Percentiles rank a stretch among this genome's conserved stretches.
These are phyloP conservation scores for Panthera leo DNA, from an alignment of 2,113 vertebrate genomes.

Conservation along the genomic window DNA sequence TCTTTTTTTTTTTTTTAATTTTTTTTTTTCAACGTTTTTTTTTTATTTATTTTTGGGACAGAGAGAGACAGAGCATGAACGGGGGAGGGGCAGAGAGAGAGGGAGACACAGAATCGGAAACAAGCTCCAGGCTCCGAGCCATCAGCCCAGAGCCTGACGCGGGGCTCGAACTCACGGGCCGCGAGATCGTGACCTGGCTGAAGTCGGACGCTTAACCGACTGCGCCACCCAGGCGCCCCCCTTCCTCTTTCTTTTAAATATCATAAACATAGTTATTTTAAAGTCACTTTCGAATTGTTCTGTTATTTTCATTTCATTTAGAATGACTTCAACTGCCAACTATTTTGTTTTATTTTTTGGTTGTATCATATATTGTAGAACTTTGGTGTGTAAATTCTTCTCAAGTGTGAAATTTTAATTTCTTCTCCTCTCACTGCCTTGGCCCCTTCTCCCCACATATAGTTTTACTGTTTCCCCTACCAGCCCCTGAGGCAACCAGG, in stretches of 20 bases:
- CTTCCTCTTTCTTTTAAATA: background rate
- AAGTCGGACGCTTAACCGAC: no score
- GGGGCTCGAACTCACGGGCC: no score
- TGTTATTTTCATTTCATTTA: conserved; percentile 23
- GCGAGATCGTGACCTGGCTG: no score
- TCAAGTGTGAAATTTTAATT: background rate
- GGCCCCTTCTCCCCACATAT: background rate
- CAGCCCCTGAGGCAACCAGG: background rate
- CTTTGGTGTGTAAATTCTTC: background rate
- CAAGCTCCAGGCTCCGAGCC: no score
- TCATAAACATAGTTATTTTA: background rate
- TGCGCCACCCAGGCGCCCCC: no score
- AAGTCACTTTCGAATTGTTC: background rate
- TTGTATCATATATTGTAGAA: background rate
- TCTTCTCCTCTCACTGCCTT: background rate
- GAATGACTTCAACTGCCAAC: background rate
- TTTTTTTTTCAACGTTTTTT: no score
- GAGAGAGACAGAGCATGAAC: no score
- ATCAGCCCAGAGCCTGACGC: no score
- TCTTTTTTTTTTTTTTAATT: background rate
- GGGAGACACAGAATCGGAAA: no score
- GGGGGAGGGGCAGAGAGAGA: no score
- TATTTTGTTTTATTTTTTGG: background rate
- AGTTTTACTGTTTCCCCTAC: background rate
- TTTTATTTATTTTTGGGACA: no score